Percentiles rank a stretch among this genome's conserved stretches.
Evolutionary conservation across 2,797 vertebrate species (phyloP).

Genomic region (Spinus olivaceus): DNA sequence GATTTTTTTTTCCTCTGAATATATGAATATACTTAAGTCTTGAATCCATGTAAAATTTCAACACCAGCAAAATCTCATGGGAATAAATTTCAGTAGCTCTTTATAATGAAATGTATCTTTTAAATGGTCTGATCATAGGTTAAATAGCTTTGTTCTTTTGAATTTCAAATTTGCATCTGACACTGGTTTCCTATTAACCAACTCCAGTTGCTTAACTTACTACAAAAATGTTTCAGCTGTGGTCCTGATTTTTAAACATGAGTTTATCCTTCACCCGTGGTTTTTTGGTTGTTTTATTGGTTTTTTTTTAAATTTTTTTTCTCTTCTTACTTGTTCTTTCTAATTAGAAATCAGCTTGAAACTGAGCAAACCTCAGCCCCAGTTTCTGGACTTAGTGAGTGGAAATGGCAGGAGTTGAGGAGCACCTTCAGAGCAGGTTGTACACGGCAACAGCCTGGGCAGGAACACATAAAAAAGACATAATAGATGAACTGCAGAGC

Average conservation of each 20-base stretch:
- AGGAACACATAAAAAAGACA: neutral
- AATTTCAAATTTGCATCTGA: constrained; percentile 22
- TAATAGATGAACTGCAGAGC: constrained; percentile 49
- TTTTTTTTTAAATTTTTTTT: no score
- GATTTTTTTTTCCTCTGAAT: neutral
- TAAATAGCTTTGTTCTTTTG: constrained; percentile 34
- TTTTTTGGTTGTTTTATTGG: no score
- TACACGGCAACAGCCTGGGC: neutral
- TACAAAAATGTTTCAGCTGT: neutral
- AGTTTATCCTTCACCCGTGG: neutral
- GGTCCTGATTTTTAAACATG: neutral
- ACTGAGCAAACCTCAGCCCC: neutral
- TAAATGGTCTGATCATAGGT: neutral
- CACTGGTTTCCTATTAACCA: neutral
- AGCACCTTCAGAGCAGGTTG: neutral
- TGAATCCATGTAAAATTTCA: neutral
- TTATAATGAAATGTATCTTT: neutral
- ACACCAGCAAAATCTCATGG: neutral
- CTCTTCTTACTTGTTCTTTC: neutral
- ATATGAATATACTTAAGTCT: neutral
- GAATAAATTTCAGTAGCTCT: neutral
- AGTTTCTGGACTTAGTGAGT: neutral
- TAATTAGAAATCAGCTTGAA: neutral
- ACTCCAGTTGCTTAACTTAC: neutral
- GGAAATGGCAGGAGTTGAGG: neutral